These are phyloP conservation scores for Ceyx margarethae DNA, from an alignment of 2,113 vertebrate genomes.

Conservation along the genomic window DNA sequence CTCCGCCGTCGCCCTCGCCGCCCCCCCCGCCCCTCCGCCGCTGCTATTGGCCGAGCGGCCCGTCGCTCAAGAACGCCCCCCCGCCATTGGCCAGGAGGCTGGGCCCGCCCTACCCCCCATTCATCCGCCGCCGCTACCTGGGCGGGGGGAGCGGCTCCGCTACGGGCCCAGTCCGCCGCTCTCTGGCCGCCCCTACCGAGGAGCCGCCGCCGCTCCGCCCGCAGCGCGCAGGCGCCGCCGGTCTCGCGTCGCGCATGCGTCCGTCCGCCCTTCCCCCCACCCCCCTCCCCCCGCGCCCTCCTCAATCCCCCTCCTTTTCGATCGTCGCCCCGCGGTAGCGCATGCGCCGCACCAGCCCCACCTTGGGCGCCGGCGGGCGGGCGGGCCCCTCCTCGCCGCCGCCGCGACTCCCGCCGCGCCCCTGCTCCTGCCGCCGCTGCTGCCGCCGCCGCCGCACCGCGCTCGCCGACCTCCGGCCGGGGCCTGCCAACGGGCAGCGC, in stretches of 20 bases:
- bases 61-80: background rate
- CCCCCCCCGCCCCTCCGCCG: background rate
- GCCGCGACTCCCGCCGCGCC: background rate
- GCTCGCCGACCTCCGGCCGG: background rate
- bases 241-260: constrained; percentile 65
- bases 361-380: background rate
- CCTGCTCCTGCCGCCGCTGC: background rate
- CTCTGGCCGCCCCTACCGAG: background rate
- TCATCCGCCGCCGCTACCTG: constrained; percentile 49
- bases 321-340: background rate
- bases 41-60: background rate
- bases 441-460: background rate
- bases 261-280: background rate
- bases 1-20: too few species aligned
- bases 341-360: constrained; percentile 17
- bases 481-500: background rate
- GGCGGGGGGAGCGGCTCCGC: constrained; percentile 31
- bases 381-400: background rate
- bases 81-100: background rate
- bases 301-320: background rate
- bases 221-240: constrained; percentile 66
- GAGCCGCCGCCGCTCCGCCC: constrained; percentile 10
- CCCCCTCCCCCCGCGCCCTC: background rate
- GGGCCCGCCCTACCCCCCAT: background rate
- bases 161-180: constrained; percentile 26